Evolutionary conservation across 2,888 invertebrate species (phyloP), one percentile per base, ranked within the genome.

Genomic region (Thymelicus lineola): DNA sequence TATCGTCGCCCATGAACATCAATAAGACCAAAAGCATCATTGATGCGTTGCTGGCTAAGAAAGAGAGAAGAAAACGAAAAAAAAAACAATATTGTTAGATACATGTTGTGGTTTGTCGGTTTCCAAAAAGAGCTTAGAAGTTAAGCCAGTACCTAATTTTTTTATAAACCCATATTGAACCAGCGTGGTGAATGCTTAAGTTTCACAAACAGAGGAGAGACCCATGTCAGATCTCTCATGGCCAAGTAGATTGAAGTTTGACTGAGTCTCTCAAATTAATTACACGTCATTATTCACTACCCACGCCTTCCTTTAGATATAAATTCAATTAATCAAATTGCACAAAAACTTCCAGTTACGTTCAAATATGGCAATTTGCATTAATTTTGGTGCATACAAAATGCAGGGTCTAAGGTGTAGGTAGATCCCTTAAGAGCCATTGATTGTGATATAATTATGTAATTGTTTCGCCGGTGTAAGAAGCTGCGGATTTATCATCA

Each of bases 281-380:
- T 36, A 63, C n/a, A 38, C 53, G n/a, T 35, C 45, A 67, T 68
- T 57, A 62, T 62, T 68, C 36, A 17, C 6, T 4, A 38, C 68
- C 68, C 57, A 69, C 68, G 62, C 68, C 57, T 69, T 48, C 57
- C 68, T 63, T 46, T 55, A 14, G 42, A 46, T 20, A 63, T 58
- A 58, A 58, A 69, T 68, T 62, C 57, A 62, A 63, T 63, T 62
- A 69, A 69, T 63, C 62, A 63, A 62, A 57, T 67, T 69, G 62
- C 62, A 62, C 68, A 69, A 63, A 69, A 69, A 69, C 62, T 61
- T 55, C 50, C 36, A 58, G 35, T 69, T 48, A 35, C 17, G 36
- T 55, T 46, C 62, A n/a, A 69, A 63, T 48, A 63, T 57, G 62
- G 68, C 35, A 36, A 57, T 62, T 68, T 55, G 50, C 62, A 68